Evolutionary conservation across 2,797 vertebrate genomes (phyloP).

Genomic region (Pantherophis alleghaniensis): DNA sequence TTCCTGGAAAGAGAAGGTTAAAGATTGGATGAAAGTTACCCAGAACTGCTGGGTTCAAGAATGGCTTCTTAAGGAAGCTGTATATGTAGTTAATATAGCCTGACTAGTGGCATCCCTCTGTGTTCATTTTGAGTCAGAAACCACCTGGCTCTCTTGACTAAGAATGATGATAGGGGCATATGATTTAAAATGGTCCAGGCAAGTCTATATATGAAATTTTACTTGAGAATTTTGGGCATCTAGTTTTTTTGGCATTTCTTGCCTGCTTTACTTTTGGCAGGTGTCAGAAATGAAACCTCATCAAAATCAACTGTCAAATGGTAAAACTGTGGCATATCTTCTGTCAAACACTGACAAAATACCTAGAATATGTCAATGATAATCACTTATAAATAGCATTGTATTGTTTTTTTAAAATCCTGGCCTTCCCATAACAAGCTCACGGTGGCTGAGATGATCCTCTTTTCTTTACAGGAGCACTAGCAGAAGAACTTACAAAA

Average conservation of each 20-base stretch:
- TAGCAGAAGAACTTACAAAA: not conserved
- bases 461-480: not conserved
- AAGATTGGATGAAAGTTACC: not conserved
- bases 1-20: not conserved
- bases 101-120: not conserved
- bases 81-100: not conserved
- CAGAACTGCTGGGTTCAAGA: not conserved
- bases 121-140: not conserved
- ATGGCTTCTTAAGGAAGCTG: not conserved
- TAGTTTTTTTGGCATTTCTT: not conserved
- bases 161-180: not conserved
- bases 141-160: not conserved
- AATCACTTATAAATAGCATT: not conserved
- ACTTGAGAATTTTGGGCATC: not conserved
- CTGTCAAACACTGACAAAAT: not conserved
- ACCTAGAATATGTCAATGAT: not conserved
- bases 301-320: not conserved
- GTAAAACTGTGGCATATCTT: not conserved
- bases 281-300: not conserved
- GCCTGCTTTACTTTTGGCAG: not conserved
- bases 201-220: not conserved
- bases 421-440: not conserved
- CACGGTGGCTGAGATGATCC: not conserved
- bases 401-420: not conserved
- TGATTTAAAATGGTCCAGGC: not conserved